Conservation (phyloP, 2,113 vertebrate species). For the Rhinoderma darwinii region DNA sequence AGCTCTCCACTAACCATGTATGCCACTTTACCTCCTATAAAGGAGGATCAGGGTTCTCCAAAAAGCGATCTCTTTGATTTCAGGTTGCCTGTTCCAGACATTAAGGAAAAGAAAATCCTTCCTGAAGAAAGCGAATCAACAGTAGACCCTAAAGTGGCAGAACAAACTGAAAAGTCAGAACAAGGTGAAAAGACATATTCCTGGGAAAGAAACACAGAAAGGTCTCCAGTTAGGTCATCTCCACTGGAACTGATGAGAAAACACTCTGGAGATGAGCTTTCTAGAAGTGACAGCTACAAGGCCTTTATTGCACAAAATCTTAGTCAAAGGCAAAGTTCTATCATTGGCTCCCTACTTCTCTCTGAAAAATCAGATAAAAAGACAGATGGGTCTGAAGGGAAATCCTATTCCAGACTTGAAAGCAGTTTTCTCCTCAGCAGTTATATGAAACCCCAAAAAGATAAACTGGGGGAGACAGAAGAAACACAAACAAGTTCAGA, state of each 20-base stretch:
- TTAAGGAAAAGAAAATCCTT: slow-evolving; percentile 56
- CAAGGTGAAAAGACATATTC: not conserved
- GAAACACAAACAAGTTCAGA: slow-evolving; percentile 55
- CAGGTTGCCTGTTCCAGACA: slow-evolving; percentile 9
- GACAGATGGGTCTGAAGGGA: accelerated
- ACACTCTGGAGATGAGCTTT: slow-evolving; percentile 24
- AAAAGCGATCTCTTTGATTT: not conserved
- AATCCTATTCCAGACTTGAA: slow-evolving; percentile 81
- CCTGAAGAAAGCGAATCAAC: slow-evolving; percentile 65
- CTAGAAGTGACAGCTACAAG: slow-evolving; percentile 37
- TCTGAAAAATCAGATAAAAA: slow-evolving; percentile 69
- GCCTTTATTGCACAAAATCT: slow-evolving; percentile 57
- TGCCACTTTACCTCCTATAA: slow-evolving; percentile 77
- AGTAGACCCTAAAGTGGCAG: slow-evolving; percentile 44
- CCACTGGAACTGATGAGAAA: slow-evolving; percentile 72
- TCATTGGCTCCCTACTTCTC: slow-evolving; percentile 64
- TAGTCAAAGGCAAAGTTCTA: slow-evolving; percentile 65
- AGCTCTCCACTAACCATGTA: slow-evolving; percentile 62
- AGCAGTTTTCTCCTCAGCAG: slow-evolving; percentile 83
- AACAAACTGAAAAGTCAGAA: slow-evolving; percentile 30
- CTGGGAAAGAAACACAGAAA: not conserved
- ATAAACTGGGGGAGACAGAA: slow-evolving; percentile 24
- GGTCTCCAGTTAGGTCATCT: not conserved
- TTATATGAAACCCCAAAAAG: slow-evolving; percentile 55
- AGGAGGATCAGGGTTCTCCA: slow-evolving; percentile 75